Evolutionary conservation across 2,797 vertebrate species (phyloP).

Genomic region (Malacoctenus gilli): DNA sequence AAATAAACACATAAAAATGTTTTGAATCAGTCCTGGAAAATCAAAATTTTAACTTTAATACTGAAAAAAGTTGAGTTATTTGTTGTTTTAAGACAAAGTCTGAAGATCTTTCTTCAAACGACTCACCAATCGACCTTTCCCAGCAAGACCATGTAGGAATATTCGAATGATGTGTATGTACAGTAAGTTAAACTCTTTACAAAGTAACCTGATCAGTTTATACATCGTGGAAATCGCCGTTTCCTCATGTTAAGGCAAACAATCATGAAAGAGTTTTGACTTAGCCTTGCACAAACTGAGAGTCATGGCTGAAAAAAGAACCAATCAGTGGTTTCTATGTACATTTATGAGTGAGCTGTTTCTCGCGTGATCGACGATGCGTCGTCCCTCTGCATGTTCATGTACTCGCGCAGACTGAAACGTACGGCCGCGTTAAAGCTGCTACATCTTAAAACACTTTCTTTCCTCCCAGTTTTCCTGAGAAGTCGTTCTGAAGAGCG

Average conservation of each 20-base stretch:
- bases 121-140: slow-evolving; percentile 23
- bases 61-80: slow-evolving; percentile 9
- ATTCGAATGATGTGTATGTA: slow-evolving; percentile 32
- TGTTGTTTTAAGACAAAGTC: slow-evolving; percentile 43
- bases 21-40: slow-evolving; percentile 28
- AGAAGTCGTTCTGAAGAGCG: slow-evolving; percentile 5
- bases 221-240: slow-evolving; percentile 56
- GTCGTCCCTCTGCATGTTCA: slow-evolving; percentile 21
- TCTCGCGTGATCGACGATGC: slow-evolving; percentile 11
- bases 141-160: slow-evolving; percentile 41
- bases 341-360: slow-evolving; percentile 30
- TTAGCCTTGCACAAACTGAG: slow-evolving; percentile 35
- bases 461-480: no score
- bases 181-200: slow-evolving; percentile 38
- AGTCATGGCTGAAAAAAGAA: slow-evolving; percentile 24
- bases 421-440: slow-evolving; percentile 8
- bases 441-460: slow-evolving; percentile 15
- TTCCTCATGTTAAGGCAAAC: slow-evolving; percentile 72
- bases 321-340: slow-evolving; percentile 33
- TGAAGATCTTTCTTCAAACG: slow-evolving; percentile 34
- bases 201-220: slow-evolving; percentile 66
- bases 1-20: background rate
- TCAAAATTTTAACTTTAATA: background rate
- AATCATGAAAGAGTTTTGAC: slow-evolving; percentile 56
- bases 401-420: slow-evolving; percentile 20